Evolutionary conservation across 2,797 vertebrate species (phyloP), one percentile per base, ranked within the genome.

Genomic region (Hemibagrus guttatus): DNA sequence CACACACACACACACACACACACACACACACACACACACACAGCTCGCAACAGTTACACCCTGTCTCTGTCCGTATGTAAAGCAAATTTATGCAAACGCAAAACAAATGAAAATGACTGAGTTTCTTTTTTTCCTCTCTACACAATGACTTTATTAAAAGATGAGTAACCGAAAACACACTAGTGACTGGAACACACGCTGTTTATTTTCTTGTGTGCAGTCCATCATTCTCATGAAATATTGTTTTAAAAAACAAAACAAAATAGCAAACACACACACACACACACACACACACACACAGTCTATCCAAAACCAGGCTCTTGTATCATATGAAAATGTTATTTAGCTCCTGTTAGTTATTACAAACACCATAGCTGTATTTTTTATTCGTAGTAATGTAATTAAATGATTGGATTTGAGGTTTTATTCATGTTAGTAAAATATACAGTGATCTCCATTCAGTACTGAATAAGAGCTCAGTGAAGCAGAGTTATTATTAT

Each of bases 61-160:
- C 16, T 78, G 74, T 78, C 31, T 78, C n/a, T 56, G 52, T 3
- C n/a, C 16, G 31, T 56, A 74, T 3, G 28, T 68, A 35, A 35
- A 35, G 16, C 66, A 68, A 68, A 71, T 75, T 17, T 31, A 78
- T 78, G 74, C 74, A 78, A 42, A 23, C 71, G 11, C 42, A 74
- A 49, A 71, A n/a, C 8, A 28, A 64, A 69, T 69, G 31, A 16
- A 69, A 69, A 69, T 9, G 66, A 69, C 66, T 19, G 64, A 31
- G 17, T 4, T 26, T 39, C n/a, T 69, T 46, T 0, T 26, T 26
- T 39, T 39, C 35, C 35, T 39, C 1, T 39, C 35, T 39, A 1
- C 4, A 12, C 13, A 72, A 72, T 72, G 69, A 46, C 21, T 1
- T 6, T 21, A 31, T 66, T 2, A 66, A n/a, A 26, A 42, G 39